Evolutionary conservation across 2,797 vertebrate genomes (phyloP).

Genomic region (Crypturellus tataupa): DNA sequence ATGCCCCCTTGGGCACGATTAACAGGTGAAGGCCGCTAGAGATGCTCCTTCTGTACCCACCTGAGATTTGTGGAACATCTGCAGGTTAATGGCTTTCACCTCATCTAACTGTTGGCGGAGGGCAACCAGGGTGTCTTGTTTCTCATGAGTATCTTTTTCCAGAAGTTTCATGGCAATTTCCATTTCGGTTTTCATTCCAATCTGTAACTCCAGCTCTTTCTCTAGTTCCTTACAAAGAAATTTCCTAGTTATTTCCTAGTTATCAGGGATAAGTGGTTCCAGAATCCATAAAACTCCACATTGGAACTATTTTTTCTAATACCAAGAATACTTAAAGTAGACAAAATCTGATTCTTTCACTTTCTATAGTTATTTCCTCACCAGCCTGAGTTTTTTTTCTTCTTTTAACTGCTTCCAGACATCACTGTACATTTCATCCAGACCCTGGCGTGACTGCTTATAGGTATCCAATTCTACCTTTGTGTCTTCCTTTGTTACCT

Average conservation of each 20-base stretch:
- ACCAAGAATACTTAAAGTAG: neutral
- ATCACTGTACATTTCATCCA: slow-evolving; percentile 98
- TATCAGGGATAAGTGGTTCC: neutral
- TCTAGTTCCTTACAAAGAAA: slow-evolving; percentile 89
- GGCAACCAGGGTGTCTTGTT: slow-evolving; percentile 92
- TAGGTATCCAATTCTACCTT: slow-evolving; percentile 97
- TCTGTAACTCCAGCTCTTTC: slow-evolving; percentile 93
- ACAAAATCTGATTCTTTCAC: neutral
- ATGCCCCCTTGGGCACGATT: neutral
- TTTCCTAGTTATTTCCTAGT: slow-evolving; percentile 45
- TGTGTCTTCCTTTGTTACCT: slow-evolving; percentile 95
- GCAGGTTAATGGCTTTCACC: slow-evolving; percentile 95
- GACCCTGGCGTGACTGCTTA: slow-evolving; percentile 93
- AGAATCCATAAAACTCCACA: neutral
- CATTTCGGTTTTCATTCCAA: slow-evolving; percentile 96
- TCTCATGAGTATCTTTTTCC: slow-evolving; percentile 97
- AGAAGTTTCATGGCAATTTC: slow-evolving; percentile 98
- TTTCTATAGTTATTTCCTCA: slow-evolving; percentile 66
- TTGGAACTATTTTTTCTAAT: neutral
- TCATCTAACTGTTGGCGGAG: slow-evolving; percentile 95
- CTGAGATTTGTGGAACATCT: slow-evolving; percentile 97
- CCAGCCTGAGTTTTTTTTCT: slow-evolving; percentile 92
- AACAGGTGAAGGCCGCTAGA: fast-evolving
- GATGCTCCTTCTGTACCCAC: slow-evolving; percentile 69
- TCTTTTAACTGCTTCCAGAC: slow-evolving; percentile 96